Base-by-base conservation (phyloP, 2,888 invertebrate species). In the Sympetrum striolatum region DNA sequence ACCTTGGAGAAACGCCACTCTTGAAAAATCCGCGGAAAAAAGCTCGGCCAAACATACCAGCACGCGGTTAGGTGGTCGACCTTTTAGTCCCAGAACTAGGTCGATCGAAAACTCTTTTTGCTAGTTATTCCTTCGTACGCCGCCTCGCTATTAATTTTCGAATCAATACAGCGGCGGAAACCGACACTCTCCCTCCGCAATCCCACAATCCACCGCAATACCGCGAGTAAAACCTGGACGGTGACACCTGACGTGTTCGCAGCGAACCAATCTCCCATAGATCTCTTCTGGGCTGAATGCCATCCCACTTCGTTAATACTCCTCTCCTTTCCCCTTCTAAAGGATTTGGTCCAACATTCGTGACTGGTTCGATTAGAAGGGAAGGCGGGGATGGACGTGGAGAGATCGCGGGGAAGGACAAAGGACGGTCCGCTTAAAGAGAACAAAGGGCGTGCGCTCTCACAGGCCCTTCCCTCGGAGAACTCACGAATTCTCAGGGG, bases 271-370 rank as follows among this genome's bases (percentile, higher is more conserved):
- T 60, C 86, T 86, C 86, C 60, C 86, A 60, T 58, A 86, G 60
- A 86, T 60, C 86, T 35, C 86, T 60, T n/a, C 64, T 53, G 82
- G 58, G 82, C 82, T 82, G 60, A 58, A 86, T 58, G 86, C 86
- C 86, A 86, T 86, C 86, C 86, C 37, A 60, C 86, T 64, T 86
- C 86, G 86, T 86, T 86, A 86, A 86, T 60, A 64, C 60, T 37
- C 86, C 80, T 60, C 35, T 35, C 53, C 58, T n/a, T 60, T 58
- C 35, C 48, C 58, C 60, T 60, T 60, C 86, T 86, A 25, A n/a
- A 25, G 35, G 64, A 73, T 86, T 86, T 86, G 60, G 60, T 37
- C 60, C 86, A 86, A 86, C 58, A 86, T 86, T 86, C 86, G 86
- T 86, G 86, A 86, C 86, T 86, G 58, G 58, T 18, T 58, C 58